phyloP scores from a whole-genome alignment of 2,888 invertebrate species.

The Choreutis nemorana region DNA sequence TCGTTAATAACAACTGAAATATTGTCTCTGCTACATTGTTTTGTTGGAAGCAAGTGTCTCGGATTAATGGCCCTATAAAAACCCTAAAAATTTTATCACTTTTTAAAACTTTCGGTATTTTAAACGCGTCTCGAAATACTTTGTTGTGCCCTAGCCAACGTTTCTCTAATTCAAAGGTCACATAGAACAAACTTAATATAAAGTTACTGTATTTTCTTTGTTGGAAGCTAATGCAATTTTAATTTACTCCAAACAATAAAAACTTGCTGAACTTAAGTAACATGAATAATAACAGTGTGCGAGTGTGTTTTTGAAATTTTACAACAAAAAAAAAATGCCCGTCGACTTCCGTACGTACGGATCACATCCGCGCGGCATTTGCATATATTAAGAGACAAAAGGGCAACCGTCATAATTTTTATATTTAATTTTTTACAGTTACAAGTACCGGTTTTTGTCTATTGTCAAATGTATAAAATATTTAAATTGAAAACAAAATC shows the following conservation, averaged over 20 bases:
- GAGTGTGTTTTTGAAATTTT: too few species aligned
- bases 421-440: slow-evolving; percentile 63
- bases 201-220: too few species aligned
- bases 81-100: background rate
- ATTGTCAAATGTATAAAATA: slow-evolving; percentile 60
- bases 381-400: slow-evolving; percentile 57
- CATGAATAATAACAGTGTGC: slow-evolving; percentile 17
- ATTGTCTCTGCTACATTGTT: slow-evolving; percentile 19
- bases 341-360: slow-evolving; percentile 23
- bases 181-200: too few species aligned
- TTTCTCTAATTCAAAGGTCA: too few species aligned
- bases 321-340: slow-evolving; percentile 17
- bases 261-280: slow-evolving; percentile 1
- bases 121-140: too few species aligned
- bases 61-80: background rate
- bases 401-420: slow-evolving; percentile 57
- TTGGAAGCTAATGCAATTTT: background rate
- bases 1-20: slow-evolving; percentile 38
- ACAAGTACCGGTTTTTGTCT: slow-evolving; percentile 63
- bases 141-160: too few species aligned
- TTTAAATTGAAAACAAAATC: slow-evolving; percentile 62
- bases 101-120: background rate
- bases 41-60: slow-evolving; percentile 7
- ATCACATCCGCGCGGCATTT: slow-evolving; percentile 44
- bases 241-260: slow-evolving; percentile 2